Evolutionary conservation across 1,140 invertebrate species (phyloP).

Genomic region (Calliphora vicina): DNA sequence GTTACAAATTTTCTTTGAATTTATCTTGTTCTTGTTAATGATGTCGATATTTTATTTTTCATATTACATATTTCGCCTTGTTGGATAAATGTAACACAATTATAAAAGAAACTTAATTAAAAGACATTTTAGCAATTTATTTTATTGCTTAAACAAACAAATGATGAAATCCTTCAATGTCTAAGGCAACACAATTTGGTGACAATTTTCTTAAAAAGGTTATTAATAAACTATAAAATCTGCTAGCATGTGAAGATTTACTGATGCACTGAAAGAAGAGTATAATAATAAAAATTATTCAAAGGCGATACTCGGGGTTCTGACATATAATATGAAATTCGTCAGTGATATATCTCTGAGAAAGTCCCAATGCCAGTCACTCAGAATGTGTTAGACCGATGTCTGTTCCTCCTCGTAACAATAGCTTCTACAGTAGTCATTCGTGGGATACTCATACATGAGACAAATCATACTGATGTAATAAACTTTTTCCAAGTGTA

Average conservation of each 20-base stretch:
- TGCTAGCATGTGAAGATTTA: no score
- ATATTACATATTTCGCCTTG: not conserved
- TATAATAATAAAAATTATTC: no score
- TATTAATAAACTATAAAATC: not conserved
- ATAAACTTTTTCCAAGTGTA: not conserved
- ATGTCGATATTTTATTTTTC: constrained; percentile 25
- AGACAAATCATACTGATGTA: no score
- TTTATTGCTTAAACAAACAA: not conserved
- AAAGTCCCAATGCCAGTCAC: no score
- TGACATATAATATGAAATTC: no score
- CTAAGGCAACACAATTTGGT: not conserved
- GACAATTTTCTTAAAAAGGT: not conserved
- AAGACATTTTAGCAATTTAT: not conserved
- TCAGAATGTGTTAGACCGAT: no score
- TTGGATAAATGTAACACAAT: constrained; percentile 20
- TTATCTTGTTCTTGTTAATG: not conserved
- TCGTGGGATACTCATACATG: no score
- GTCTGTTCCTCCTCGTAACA: no score
- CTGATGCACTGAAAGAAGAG: no score
- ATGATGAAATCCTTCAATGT: not conserved
- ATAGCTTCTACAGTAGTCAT: no score
- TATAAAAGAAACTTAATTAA: constrained; percentile 24
- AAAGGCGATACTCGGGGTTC: no score
- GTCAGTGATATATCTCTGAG: no score
- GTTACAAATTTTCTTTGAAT: not conserved